Evolutionary conservation across 2,888 invertebrate species (phyloP), one percentile per base, ranked within the genome.

Genomic region (Phorcus lineatus): DNA sequence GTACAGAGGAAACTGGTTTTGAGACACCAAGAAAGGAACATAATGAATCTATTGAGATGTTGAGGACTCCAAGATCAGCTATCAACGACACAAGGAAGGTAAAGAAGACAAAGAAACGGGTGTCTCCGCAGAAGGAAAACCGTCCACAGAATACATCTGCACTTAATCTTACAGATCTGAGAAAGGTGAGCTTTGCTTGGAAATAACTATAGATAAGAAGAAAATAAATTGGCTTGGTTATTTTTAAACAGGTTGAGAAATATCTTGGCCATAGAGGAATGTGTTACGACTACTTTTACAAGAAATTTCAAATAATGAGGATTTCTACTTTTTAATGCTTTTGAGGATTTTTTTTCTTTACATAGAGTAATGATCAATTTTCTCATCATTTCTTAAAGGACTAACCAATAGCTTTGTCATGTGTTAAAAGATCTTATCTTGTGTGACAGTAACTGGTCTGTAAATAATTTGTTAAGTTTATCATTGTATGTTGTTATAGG

Each of bases 21-120:
- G 87, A 86, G 52, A 87, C 89, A 16, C 85, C 86, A n/a, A 86
- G 83, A 77, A 84, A 81, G 74, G 75, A 84, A 16, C 82, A 77
- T 11, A 81, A 89, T 85, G 87, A 88, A 47, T 87, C 87, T 7
- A 74, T 88, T 36, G 85, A 82, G 55, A 87, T 87, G 40, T 74
- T 87, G 52, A 79, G 82, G 19, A 86, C 87, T 17, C 88, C 89
- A 17, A 85, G 84, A 53, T 88, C 90, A 36, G 91, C 91, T 16
- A 90, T 90, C 77, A 91, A 91, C 86, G 91, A 91, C 79, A 91
- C 91, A 7, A 86, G 83, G 54, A 91, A 91, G 79, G 87, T 90
- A 9, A 89, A 89, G 81, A 89, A 88, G 78, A 88, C 89, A 11
- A 89, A 86, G 81, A 82, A 84, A 62, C 54, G 86, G 70, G 84